Evolutionary conservation across 1,140 invertebrate genomes (phyloP).

Genomic region (Holotrichia oblita): DNA sequence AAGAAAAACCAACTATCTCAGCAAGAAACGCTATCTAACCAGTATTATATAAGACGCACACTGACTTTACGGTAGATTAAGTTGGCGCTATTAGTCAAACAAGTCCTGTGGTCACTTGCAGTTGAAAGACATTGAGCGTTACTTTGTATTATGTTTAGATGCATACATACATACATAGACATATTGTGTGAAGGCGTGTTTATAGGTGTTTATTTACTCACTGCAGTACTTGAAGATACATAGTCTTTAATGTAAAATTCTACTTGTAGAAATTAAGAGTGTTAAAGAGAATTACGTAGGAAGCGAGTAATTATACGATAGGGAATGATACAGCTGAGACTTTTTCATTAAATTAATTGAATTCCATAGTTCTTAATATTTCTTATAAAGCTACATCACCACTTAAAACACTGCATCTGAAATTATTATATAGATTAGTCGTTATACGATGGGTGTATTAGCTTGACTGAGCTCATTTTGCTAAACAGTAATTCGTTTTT

Average conservation of each 20-base stretch:
- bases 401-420: not conserved
- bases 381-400: not conserved
- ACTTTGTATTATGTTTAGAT: constrained; percentile 22
- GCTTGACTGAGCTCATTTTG: constrained; percentile 5
- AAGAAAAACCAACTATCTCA: constrained; percentile 27
- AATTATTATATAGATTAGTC: not conserved
- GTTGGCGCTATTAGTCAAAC: constrained; percentile 36
- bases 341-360: constrained; percentile 1
- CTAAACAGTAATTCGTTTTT: not conserved
- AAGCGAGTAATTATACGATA: not conserved
- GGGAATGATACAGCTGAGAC: not conserved
- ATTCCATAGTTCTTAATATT: not conserved
- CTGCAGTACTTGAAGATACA: not conserved
- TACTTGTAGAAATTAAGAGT: not conserved
- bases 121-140: constrained; percentile 32
- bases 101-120: constrained; percentile 35
- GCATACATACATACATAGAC: not conserved
- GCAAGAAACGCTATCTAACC: constrained; percentile 32
- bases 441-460: not conserved
- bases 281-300: not conserved
- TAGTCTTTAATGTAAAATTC: not conserved
- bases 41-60: constrained; percentile 35
- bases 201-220: constrained; percentile 20
- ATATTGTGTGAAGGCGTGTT: constrained; percentile 26
- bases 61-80: constrained; percentile 34